Base-by-base conservation (phyloP, 1,140 invertebrate species). In the Trichomalopsis sarcophagae region DNA sequence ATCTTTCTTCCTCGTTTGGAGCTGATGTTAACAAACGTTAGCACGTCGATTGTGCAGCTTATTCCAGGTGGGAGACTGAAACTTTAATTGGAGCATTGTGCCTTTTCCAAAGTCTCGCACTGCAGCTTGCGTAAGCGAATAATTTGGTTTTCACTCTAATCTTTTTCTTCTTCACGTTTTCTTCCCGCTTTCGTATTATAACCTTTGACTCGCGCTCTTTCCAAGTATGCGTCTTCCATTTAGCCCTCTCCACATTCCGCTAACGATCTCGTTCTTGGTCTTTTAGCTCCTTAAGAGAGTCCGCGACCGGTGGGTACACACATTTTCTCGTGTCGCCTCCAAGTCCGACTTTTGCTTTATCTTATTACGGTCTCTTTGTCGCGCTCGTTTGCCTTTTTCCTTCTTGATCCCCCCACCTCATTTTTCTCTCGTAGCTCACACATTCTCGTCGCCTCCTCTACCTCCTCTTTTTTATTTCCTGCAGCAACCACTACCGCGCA, bases 41-140 rank as follows among this genome's bases (percentile, higher is more conserved):
- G 55, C 55, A 14, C 55, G 55, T 62, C 55, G 55, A n/a, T 62
- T 62, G 17, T 62, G 17, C 55, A 62, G 55, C 17, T 62, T 62
- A 62, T 21, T 21, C 55, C 55, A 62, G 21, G 6, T 17, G 21
- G 55, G n/a, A 62, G 55, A 62, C 17, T 62, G 55, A 21, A n/a
- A 62, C 55, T 62, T 62, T 21, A 62, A 62, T 62, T 62, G 17
- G 17, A 62, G 21, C 55, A 62, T 62, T 62, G 21, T 62, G 17
- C 6, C 17, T 62, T 62, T 62, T 62, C 17, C 3, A 62, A 62
- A 77, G 84, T 87, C 84, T 84, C 7, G 9, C 81, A 88, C 85
- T 1, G 9, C 80, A 88, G 84, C 81, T 86, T 86, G 55, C 82
- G 89, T 62, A 62, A 87, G 87, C 84, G 85, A 84, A 79, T 87